Base-by-base conservation (phyloP, 2,797 vertebrate species). In the Gorsachius magnificus region DNA sequence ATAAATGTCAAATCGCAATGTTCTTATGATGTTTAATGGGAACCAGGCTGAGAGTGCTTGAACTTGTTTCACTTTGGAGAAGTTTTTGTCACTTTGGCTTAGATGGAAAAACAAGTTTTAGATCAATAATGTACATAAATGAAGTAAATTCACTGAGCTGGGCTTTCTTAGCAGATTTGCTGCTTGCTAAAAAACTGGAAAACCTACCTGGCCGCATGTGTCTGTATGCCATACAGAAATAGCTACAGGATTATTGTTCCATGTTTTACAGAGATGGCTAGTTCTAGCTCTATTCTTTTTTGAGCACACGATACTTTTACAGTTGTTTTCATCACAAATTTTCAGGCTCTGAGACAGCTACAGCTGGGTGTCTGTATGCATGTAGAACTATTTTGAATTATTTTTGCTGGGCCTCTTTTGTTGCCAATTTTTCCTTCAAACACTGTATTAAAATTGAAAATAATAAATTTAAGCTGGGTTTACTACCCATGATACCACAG, bases 61-160 rank as follows among this genome's bases (percentile, higher is more conserved):
- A 87, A 90, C 82, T 94, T 54, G 53, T 74, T 97, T 96, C 83
- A 63, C 75, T 96, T 96, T 21, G 31, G 80, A 96, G 94, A 93
- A 95, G 95, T 96, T 96, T 96, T 95, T 91, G 57, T 95, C 90
- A 83, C 82, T 95, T 83, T 58, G 75, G 46, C 56, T 95, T 69
- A 54, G 48, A 64, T 31, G 28, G 75, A 92, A 96, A 93, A 96
- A 90, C 93, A 94, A 83, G 95, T 81, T 78, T 90, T 72, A 83
- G 85, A 95, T 96, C 95, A 90, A 97, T 97, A 96, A 92, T 26
- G 78, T 68, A 64, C 75, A 92, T 56, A 95, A 94, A 89, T 76
- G 83, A 96, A 94, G 68, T 26, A 70, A 93, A 90, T 87, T 93
- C 93, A 92, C 82, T 33, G 57, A 70, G 46, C 38, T 65, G 50